phyloP scores from a whole-genome alignment of 2,888 invertebrate genomes.

The Pseudoips prasinana region DNA sequence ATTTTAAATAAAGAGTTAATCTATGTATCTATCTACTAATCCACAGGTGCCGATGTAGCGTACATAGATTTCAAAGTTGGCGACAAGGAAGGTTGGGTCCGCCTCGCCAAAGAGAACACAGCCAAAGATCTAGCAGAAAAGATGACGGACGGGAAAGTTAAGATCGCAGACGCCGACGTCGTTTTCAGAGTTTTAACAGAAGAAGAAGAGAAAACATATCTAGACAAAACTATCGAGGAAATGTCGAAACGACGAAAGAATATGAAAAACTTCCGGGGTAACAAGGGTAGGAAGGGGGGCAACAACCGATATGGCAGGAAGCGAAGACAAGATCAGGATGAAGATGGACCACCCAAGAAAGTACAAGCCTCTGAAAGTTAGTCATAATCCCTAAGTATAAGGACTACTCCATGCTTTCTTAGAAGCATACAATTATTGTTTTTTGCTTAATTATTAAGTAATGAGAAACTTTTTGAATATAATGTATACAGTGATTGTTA shows the following conservation, averaged over 20 bases:
- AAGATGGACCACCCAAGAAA: conserved; percentile 54
- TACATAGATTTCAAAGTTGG: conserved; percentile 90
- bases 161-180: conserved; percentile 75
- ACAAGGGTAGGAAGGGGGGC: conserved; percentile 42
- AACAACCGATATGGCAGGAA: conserved; percentile 44
- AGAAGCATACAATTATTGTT: conserved; percentile 1
- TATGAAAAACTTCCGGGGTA: conserved; percentile 61
- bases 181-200: conserved; percentile 83
- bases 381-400: conserved; percentile 20
- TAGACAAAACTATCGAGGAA: conserved; percentile 83
- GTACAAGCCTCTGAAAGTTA: conserved; percentile 50
- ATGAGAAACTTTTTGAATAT: no score
- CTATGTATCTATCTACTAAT: no score
- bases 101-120: conserved; percentile 86
- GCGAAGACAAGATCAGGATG: conserved; percentile 49
- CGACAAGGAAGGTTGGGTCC: conserved; percentile 87
- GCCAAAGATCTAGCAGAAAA: conserved; percentile 85
- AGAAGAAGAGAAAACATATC: conserved; percentile 86
- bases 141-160: conserved; percentile 84
- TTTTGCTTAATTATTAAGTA: conserved; percentile 2
- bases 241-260: conserved; percentile 81
- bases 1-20: no score
- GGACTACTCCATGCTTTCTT: conserved; percentile 17
- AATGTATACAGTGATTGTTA: conserved; percentile 22
- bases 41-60: conserved; percentile 82